Percentiles rank a stretch among this genome's conserved stretches.
phyloP scores from a whole-genome alignment of 2,797 vertebrate genomes.

The Sebastes kiyomatsui region DNA sequence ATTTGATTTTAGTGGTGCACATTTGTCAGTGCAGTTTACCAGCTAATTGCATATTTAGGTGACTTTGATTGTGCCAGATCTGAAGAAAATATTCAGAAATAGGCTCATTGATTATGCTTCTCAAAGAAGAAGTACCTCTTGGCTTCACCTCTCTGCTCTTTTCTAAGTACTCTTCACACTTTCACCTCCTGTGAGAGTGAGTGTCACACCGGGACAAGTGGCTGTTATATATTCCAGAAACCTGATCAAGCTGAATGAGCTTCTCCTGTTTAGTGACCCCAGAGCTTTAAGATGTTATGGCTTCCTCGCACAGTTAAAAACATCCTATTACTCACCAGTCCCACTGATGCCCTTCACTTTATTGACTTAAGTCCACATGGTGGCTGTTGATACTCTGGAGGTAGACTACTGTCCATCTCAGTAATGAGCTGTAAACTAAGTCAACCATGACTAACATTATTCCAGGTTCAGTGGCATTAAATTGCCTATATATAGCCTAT shows the following conservation, averaged over 20 bases:
- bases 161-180: slow-evolving; percentile 1
- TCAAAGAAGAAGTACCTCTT: slow-evolving; percentile 1
- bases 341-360: slow-evolving; percentile 71
- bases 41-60: slow-evolving; percentile 15
- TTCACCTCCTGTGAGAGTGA: not conserved
- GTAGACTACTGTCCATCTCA: slow-evolving; percentile 59
- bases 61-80: not conserved
- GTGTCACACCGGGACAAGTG: slow-evolving; percentile 44
- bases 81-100: slow-evolving; percentile 20
- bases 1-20: slow-evolving; percentile 13
- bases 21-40: slow-evolving; percentile 8
- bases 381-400: slow-evolving; percentile 67
- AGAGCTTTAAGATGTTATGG: slow-evolving; percentile 48
- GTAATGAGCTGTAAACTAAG: slow-evolving; percentile 69
- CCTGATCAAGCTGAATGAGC: slow-evolving; percentile 54
- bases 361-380: slow-evolving; percentile 73
- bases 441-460: slow-evolving; percentile 65
- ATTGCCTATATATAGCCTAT: slow-evolving; percentile 27
- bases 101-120: slow-evolving; percentile 11
- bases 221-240: slow-evolving; percentile 44
- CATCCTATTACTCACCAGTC: slow-evolving; percentile 69
- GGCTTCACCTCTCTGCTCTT: not conserved
- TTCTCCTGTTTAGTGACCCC: slow-evolving; percentile 25
- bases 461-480: slow-evolving; percentile 52
- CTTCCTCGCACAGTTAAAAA: slow-evolving; percentile 51